Evolutionary conservation across 2,888 invertebrate genomes (phyloP).

Genomic region (Drosophila lacicola): DNA sequence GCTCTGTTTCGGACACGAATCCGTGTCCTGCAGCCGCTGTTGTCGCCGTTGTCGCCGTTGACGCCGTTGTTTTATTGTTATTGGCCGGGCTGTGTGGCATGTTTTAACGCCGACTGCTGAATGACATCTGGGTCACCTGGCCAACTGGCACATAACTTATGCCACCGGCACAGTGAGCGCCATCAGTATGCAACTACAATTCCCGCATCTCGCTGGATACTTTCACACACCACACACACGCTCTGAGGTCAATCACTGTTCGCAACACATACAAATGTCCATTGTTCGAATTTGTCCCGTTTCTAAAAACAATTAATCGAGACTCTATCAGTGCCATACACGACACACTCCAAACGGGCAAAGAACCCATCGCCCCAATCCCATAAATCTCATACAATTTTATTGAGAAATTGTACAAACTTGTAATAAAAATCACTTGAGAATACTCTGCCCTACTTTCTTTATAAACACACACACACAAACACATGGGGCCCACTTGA

Average conservation of each 20-base stretch:
- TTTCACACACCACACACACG: conserved; percentile 4
- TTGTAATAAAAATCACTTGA: too few species aligned
- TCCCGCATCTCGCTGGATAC: not conserved
- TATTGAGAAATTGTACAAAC: too few species aligned
- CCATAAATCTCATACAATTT: too few species aligned
- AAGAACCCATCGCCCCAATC: too few species aligned
- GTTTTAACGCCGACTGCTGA: conserved; percentile 69
- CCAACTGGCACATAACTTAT: conserved; percentile 57
- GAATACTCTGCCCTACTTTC: too few species aligned
- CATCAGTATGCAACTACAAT: not conserved
- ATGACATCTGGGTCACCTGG: conserved; percentile 80
- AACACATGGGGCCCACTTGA: too few species aligned
- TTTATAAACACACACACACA: too few species aligned
- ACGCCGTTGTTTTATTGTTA: conserved; percentile 70
- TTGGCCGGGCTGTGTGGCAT: conserved; percentile 69
- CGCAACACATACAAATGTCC: conserved; percentile 3
- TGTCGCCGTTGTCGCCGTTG: conserved; percentile 34
- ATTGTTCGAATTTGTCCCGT: conserved; percentile 35
- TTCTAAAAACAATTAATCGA: conserved; percentile 25
- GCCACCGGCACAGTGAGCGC: conserved; percentile 18
- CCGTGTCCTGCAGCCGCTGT: conserved; percentile 21
- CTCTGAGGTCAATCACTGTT: conserved; percentile 16
- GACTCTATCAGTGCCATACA: not conserved
- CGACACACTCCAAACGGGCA: too few species aligned
- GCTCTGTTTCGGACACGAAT: conserved; percentile 49